These are phyloP conservation scores for Podarcis siculus DNA, from an alignment of 2,797 vertebrate genomes.

Conservation along the genomic window DNA sequence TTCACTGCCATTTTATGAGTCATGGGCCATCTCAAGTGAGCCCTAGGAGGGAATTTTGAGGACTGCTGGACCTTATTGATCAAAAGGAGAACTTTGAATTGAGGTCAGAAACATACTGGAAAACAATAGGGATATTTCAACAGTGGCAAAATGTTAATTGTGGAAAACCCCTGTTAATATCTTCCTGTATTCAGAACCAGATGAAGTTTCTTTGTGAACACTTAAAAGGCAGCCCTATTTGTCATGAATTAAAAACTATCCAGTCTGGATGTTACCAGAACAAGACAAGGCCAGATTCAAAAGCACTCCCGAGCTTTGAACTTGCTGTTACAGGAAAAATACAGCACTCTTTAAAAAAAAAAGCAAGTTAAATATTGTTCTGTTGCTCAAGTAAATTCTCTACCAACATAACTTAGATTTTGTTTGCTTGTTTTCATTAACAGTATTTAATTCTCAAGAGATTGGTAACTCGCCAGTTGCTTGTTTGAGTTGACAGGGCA, in stretches of 20 bases:
- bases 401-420: neutral
- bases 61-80: neutral
- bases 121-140: neutral
- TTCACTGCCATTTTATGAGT: too few species aligned
- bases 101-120: neutral
- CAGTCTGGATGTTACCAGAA: neutral
- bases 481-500: neutral
- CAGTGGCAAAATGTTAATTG: neutral
- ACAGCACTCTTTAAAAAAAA: neutral
- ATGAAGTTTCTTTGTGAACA: neutral
- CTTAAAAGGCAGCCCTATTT: neutral
- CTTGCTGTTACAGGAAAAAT: neutral
- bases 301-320: neutral
- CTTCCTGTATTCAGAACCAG: neutral
- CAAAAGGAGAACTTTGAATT: neutral
- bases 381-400: neutral
- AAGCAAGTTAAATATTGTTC: neutral
- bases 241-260: neutral
- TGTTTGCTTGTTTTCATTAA: neutral
- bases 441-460: too few species aligned
- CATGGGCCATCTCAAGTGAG: too few species aligned
- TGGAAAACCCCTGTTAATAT: neutral
- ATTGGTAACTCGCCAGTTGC: neutral
- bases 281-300: neutral
- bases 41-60: too few species aligned